These are phyloP conservation scores for Oryzias curvinotus DNA, from an alignment of 2,113 vertebrate genomes.

Conservation along the genomic window DNA sequence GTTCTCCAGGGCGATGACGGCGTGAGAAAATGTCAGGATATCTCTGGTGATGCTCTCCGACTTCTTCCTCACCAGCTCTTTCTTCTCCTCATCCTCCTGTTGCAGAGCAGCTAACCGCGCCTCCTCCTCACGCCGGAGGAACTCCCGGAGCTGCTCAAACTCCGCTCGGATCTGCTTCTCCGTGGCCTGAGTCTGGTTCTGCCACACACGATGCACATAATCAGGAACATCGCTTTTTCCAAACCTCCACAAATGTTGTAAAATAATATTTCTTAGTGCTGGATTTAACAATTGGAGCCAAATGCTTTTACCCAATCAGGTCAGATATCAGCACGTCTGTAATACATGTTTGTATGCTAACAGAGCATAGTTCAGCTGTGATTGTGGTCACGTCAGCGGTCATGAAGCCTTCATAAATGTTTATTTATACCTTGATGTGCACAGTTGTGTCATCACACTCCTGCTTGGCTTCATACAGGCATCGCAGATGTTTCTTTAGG, in stretches of 20 bases:
- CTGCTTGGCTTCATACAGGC: slow-evolving; percentile 80
- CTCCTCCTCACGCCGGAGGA: slow-evolving; percentile 70
- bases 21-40: slow-evolving; percentile 74
- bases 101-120: slow-evolving; percentile 56
- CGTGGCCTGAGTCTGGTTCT: slow-evolving; percentile 74
- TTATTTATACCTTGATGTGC: slow-evolving; percentile 80
- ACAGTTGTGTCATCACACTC: slow-evolving; percentile 78
- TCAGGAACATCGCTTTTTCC: neutral
- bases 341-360: slow-evolving; percentile 40
- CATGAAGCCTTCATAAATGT: slow-evolving; percentile 26
- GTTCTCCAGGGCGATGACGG: slow-evolving; percentile 73
- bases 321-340: too few relatives aligned
- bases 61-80: slow-evolving; percentile 69
- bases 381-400: neutral
- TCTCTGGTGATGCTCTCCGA: slow-evolving; percentile 69
- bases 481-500: slow-evolving; percentile 74
- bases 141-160: slow-evolving; percentile 70
- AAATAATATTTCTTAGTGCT: neutral
- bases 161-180: slow-evolving; percentile 71
- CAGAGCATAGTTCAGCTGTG: neutral
- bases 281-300: too few relatives aligned
- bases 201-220: neutral
- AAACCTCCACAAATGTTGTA: neutral
- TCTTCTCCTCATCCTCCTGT: slow-evolving; percentile 72
- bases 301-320: too few relatives aligned